Base-by-base conservation (phyloP, 2,888 invertebrate genomes). In the Drosophila pseudotakahashii region DNA sequence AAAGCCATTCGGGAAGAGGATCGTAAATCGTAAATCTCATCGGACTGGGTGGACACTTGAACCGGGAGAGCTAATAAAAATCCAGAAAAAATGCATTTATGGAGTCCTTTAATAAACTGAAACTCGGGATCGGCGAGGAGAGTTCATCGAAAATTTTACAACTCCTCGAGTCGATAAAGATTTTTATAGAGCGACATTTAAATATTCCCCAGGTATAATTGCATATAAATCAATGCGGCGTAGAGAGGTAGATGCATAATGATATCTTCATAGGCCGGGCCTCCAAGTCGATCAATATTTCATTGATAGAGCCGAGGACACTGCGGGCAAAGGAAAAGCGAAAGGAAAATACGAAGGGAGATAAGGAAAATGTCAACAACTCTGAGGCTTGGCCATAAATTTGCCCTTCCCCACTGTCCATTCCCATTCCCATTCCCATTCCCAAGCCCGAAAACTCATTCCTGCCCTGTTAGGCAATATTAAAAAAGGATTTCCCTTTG, bases 351-450 rank as follows among this genome's bases (percentile, higher is more conserved):
- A 53, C 42, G 50, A 47, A 44, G 51, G 51, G 10, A 76, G 88
- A 89, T 89, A 89, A 90, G 70, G 61, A 89, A 59, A 89, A 87
- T 89, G 90, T 90, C 89, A 90, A 89, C 89, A 90, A 78, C 67
- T 86, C 66, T 53, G 73, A 71, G 73, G 39, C 72, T 72, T 66
- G 77, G 76, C 77, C 86, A 89, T 90, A 90, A 90, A 90, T 89
- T 85, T 79, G 83, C 26, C 32, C 62, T 47, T 26, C 14, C 62
- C 37, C 14, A n/a, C 26, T n/a, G 11, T 32, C 26, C 6, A 6
- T 5, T 26, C 30, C 7, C 30, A 30, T 13, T 30, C 11, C 26
- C 6, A 6, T 5, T 26, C 30, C 7, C 30, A 30, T 13, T 30
- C 11, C 34, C 30, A 41, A 42, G 30, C 37, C 48, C 61, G 19